A percentile compares a stretch with the other conserved stretches of the same genome.
Conservation (phyloP, 1,140 invertebrate genomes). For the Magallana ariakensis region DNA sequence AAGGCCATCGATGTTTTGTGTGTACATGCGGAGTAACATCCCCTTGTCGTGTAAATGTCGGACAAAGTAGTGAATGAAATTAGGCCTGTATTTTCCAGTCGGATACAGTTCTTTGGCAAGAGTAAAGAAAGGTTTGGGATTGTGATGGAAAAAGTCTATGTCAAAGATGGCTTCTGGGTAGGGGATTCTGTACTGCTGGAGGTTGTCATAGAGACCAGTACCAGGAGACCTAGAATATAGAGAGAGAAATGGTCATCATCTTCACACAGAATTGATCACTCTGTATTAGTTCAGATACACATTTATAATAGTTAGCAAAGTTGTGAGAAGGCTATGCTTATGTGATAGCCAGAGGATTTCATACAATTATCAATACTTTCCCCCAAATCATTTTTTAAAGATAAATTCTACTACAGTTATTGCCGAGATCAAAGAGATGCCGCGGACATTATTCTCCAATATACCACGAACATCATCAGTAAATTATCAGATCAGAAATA, state of each 20-base stretch:
- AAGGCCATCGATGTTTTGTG: conserved; percentile 81
- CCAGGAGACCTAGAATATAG: conserved; percentile 89
- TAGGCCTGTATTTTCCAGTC: conserved; percentile 78
- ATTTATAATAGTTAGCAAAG: no score
- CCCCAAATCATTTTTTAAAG: no score
- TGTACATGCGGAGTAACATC: conserved; percentile 79
- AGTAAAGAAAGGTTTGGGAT: conserved; percentile 80
- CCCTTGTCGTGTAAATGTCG: conserved; percentile 77
- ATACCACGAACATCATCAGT: no score
- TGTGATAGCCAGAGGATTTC: no score
- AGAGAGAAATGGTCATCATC: not conserved
- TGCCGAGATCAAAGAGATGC: no score
- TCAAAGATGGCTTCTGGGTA: conserved; percentile 98
- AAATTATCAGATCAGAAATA: no score
- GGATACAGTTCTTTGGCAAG: conserved; percentile 80
- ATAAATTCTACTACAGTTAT: no score
- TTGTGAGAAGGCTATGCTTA: no score
- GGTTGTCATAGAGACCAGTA: conserved; percentile 94
- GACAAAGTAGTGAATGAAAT: conserved; percentile 79
- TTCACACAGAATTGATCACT: no score
- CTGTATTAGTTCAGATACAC: no score
- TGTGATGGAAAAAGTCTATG: conserved; percentile 82
- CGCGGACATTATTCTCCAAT: no score
- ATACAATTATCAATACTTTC: no score
- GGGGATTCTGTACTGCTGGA: conserved; percentile 94